Percentiles rank a stretch among this genome's conserved stretches.
These are phyloP conservation scores for Perognathus longimembris DNA, from an alignment of 2,113 vertebrate species.

Conservation along the genomic window DNA sequence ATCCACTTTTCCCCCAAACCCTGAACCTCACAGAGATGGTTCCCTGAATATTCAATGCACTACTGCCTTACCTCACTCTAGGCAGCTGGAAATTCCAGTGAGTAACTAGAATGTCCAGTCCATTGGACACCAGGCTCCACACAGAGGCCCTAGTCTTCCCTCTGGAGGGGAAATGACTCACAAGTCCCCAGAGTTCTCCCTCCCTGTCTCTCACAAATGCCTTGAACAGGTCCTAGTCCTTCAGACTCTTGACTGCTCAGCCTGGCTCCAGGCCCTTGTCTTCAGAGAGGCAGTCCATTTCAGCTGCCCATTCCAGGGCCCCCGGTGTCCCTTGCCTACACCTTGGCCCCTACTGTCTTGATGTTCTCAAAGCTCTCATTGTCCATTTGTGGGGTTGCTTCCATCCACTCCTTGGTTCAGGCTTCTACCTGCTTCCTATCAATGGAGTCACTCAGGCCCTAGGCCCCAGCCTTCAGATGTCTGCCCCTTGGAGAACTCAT, in stretches of 20 bases:
- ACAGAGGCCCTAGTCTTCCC: constrained; percentile 42
- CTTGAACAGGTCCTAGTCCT: constrained; percentile 5
- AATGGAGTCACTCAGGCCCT: background rate
- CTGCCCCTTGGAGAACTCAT: background rate
- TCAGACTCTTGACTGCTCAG: background rate
- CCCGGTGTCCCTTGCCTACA: no score
- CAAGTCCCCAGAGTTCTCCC: constrained; percentile 36
- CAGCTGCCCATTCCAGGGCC: background rate
- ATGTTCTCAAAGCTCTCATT: background rate
- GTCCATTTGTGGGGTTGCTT: background rate
- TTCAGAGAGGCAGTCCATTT: background rate
- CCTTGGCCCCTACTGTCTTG: background rate
- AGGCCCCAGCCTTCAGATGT: background rate
- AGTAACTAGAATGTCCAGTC: constrained; percentile 59
- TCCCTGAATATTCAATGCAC: constrained; percentile 2
- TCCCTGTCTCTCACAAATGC: constrained; percentile 43
- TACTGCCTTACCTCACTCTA: background rate
- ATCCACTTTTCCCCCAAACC: background rate
- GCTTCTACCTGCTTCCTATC: background rate
- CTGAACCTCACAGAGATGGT: constrained; percentile 11
- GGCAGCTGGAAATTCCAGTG: constrained; percentile 70
- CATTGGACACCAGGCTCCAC: constrained; percentile 29
- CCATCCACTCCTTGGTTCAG: background rate
- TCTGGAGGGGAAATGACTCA: constrained; percentile 77
- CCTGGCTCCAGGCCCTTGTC: background rate